Evolutionary conservation across 2,797 vertebrate genomes (phyloP).

Genomic region (Bradypodion ventrale): DNA sequence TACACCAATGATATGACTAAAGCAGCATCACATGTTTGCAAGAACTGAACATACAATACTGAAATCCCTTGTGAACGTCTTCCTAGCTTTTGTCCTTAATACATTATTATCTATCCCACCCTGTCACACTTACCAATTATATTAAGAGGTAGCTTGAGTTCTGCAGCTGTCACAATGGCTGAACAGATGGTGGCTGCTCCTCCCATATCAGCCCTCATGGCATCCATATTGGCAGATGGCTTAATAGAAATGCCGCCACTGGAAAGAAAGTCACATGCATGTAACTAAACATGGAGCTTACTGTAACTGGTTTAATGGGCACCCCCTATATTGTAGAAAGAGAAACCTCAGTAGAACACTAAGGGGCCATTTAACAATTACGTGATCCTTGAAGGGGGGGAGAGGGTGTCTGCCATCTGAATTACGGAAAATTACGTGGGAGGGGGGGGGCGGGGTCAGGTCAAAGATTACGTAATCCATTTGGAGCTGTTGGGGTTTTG

Average conservation of each 20-base stretch:
- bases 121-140: slow-evolving; percentile 82
- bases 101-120: not conserved
- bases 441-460: too few relatives aligned
- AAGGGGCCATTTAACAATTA: too few relatives aligned
- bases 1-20: not conserved
- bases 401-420: too few relatives aligned
- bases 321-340: not conserved
- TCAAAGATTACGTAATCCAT: too few relatives aligned
- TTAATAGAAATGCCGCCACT: slow-evolving; percentile 99
- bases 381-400: too few relatives aligned
- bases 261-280: slow-evolving; percentile 1
- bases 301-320: too few relatives aligned
- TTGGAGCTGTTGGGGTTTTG: too few relatives aligned
- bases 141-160: slow-evolving; percentile 89
- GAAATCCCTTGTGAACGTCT: too few relatives aligned
- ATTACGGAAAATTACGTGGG: too few relatives aligned
- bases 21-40: not conserved
- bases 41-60: too few relatives aligned
- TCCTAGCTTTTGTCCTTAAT: not conserved
- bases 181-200: slow-evolving; percentile 94
- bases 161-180: slow-evolving; percentile 88
- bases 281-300: fast-evolving
- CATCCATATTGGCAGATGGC: slow-evolving; percentile 91
- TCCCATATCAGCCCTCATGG: slow-evolving; percentile 97
- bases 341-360: not conserved